Base-by-base conservation (phyloP, 2,797 vertebrate genomes). In the Protosalanx chinensis region DNA sequence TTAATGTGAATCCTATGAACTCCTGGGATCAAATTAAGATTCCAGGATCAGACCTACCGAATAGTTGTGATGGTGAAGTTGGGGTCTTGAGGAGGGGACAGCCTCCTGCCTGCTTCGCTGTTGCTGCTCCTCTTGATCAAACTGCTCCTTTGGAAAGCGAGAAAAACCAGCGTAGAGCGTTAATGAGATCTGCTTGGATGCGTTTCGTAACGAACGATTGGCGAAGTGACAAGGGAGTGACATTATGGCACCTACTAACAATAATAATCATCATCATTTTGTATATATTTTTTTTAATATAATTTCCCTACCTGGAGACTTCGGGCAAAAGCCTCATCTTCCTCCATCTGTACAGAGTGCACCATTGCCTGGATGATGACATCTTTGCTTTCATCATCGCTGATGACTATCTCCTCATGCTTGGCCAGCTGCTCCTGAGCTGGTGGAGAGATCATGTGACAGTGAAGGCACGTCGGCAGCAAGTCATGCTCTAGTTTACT, bases 301-400 rank as follows among this genome's bases (percentile, higher is more conserved):
- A 20, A 5, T 18, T 51, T 5, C 68, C 64, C 2, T 72, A 93
- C 93, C 91, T 93, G 93, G 30, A 94, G 89, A 32, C 78, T 89
- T 46, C 82, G 86, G 1, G 93, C 93, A 59, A 92, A 35, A 0
- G 79, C 88, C 71, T 90, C 91, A 3, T 94, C 93, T 76, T 92
- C 91, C 53, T 88, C 91, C 85, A 88, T 23, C 79, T 94, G 93
- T 10, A 79, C 75, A 0, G 74, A 75, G n/a, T 88, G 89, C 5
- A 92, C 87, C 16, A 59, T 67, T 0, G 78, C 74, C 46, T 83
- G 80, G 18, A 76, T 74, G 2, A 68, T 20, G 20, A 73, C 80
- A 61, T 90, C 90, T 0, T 93, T 91, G 0, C 7, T 46, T 2
- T 91, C 89, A 2, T 83, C 83, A 0, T 92, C 91, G 13, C 85